phyloP scores from a whole-genome alignment of 2,113 vertebrate genomes.

The Odontophorus gujanensis region DNA sequence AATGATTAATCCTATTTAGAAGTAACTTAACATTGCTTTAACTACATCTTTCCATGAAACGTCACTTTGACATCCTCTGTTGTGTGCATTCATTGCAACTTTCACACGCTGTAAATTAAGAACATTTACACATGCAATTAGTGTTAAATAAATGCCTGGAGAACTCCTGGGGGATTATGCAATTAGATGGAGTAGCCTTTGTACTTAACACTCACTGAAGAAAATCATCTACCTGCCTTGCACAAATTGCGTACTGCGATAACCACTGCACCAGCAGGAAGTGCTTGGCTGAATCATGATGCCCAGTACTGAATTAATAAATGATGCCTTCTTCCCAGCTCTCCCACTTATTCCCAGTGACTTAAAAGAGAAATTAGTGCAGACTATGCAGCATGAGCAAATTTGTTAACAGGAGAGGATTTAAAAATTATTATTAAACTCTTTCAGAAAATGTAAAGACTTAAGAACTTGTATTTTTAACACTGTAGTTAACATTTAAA shows the following conservation, averaged over 20 bases:
- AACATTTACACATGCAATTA: constrained; percentile 70
- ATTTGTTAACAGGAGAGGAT: background rate
- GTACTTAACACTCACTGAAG: constrained; percentile 26
- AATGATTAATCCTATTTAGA: constrained; percentile 54
- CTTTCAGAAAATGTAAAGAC: background rate
- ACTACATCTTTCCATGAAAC: constrained; percentile 14
- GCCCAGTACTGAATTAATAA: background rate
- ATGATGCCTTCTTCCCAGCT: rapidly evolving
- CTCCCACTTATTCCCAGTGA: background rate
- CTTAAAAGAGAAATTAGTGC: constrained; percentile 4
- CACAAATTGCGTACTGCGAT: constrained; percentile 13
- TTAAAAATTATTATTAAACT: constrained; percentile 29
- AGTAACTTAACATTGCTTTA: constrained; percentile 39
- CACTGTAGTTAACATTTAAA: background rate
- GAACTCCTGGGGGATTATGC: constrained; percentile 49
- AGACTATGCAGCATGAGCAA: background rate
- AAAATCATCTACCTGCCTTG: constrained; percentile 37
- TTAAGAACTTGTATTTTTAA: constrained; percentile 26
- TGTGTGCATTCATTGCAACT: constrained; percentile 49
- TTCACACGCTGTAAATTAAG: constrained; percentile 66
- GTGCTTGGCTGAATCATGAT: background rate
- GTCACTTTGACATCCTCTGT: constrained; percentile 58
- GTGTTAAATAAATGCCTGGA: constrained; percentile 63
- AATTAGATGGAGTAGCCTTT: constrained; percentile 66
- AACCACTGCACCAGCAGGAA: constrained; percentile 31